Evolutionary conservation across 2,113 vertebrate species (phyloP), one percentile per base, ranked within the genome.

Genomic region (Grammomys surdaster): DNA sequence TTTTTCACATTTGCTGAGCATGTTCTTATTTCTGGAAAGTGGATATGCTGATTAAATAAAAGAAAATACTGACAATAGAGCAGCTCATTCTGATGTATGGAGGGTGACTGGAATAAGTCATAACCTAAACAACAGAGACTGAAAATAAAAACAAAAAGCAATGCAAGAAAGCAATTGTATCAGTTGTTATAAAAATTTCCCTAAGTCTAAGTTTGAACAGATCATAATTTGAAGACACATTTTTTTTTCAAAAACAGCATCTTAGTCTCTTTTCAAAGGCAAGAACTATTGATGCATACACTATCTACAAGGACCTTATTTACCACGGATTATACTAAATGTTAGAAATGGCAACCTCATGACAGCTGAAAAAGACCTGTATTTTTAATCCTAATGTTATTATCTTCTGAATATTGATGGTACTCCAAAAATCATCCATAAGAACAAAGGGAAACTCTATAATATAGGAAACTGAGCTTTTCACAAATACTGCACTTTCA

Each of bases 341-440:
- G 58, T 31, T 58, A 86, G 54, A 17, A 58, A 46, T 19, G 40
- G 20, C 31, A n/a, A 17, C 11, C 51, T 60, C 60, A 60, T 7
- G 36, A 58, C 9, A 91, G 31, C 13, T 7, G 19, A 87, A 60
- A 87, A 60, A 5, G 2, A 4, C 4, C 28, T 94, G 70, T 58
- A 65, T 78, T 90, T 46, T 97, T 90, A 77, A 81, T n/a, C n/a
- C 20, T 40, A 65, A 43, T 90, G 36, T 36, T 26, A 28, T 78
- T 88, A 13, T 56, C 9, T 0, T 82, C 11, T 89, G 56, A n/a
- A 86, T 76, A 12, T 67, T 94, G 78, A 56, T 89, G 26, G 58
- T 58, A 76, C 65, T 33, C 13, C 16, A 67, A 77, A 60, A 77
- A 92, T 67, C 8, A 54, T 81, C 7, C 36, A 2, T n/a, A 89